These are phyloP conservation scores for Malthinus flaveolus DNA, from an alignment of 2,888 invertebrate species.

Conservation along the genomic window DNA sequence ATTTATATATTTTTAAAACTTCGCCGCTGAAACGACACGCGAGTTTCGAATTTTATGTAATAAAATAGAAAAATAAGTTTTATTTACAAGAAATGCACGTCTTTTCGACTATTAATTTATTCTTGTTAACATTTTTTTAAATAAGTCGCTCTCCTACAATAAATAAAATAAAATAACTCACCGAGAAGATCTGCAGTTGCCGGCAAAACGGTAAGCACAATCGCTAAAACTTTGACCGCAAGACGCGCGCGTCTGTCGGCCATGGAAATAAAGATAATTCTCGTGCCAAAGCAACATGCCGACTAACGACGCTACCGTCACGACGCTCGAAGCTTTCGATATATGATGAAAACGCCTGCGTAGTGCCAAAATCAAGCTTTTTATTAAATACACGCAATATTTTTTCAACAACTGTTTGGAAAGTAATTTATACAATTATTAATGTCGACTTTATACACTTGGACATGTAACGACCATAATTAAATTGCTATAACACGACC, in stretches of 20 bases:
- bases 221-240: conserved; percentile 35
- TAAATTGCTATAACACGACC: conserved; percentile 4
- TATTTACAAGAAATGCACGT: too few species aligned
- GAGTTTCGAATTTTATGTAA: conserved; percentile 38
- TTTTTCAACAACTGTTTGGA: conserved; percentile 15
- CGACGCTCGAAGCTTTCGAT: conserved; percentile 24
- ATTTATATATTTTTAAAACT: conserved; percentile 25
- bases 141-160: background rate
- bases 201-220: conserved; percentile 34
- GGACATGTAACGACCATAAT: conserved; percentile 1
- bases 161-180: conserved; percentile 15
- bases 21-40: conserved; percentile 31
- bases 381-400: conserved; percentile 26
- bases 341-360: conserved; percentile 31
- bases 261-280: conserved; percentile 33
- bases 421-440: conserved; percentile 16
- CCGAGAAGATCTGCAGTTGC: conserved; percentile 36
- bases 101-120: too few species aligned
- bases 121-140: too few species aligned
- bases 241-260: conserved; percentile 41
- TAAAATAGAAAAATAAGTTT: conserved; percentile 30
- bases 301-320: conserved; percentile 28
- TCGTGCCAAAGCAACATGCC: conserved; percentile 30
- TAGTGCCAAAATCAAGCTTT: conserved; percentile 27
- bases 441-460: conserved; percentile 12